A percentile compares a stretch with the other conserved stretches of the same genome.
These are phyloP conservation scores for Cyclophora punctaria DNA, from an alignment of 2,888 invertebrate genomes.

Conservation along the genomic window DNA sequence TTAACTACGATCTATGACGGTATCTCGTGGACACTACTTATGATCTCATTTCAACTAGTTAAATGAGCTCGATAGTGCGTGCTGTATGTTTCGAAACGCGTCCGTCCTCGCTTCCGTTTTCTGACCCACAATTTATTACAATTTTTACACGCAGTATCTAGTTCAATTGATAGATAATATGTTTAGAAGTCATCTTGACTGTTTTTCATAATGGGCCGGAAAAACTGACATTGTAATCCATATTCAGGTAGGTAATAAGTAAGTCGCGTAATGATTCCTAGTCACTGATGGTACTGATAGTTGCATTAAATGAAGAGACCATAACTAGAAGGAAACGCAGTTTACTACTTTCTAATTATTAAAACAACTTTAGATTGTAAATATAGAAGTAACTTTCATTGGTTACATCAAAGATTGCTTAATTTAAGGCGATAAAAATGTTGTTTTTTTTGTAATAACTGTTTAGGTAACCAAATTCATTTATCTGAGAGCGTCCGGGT, in stretches of 20 bases:
- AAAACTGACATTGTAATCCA: too few relatives aligned
- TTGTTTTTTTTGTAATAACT: constrained; percentile 15
- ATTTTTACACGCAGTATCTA: constrained; percentile 27
- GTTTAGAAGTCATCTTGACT: too few relatives aligned
- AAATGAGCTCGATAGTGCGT: constrained; percentile 61
- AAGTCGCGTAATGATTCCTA: too few relatives aligned
- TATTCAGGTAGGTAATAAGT: too few relatives aligned
- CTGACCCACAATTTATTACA: constrained; percentile 49
- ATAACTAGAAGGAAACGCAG: too few relatives aligned
- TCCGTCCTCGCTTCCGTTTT: constrained; percentile 60
- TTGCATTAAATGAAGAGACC: too few relatives aligned
- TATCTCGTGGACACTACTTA: constrained; percentile 45
- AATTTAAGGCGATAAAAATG: constrained; percentile 6
- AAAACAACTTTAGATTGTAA: constrained; percentile 5
- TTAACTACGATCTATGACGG: constrained; percentile 2
- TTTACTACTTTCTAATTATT: background rate
- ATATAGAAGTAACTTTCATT: constrained; percentile 2
- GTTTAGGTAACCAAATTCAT: constrained; percentile 40
- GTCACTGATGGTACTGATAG: too few relatives aligned
- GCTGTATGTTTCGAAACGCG: constrained; percentile 59
- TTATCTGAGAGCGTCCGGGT: constrained; percentile 60
- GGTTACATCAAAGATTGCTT: constrained; percentile 6
- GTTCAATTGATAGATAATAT: background rate
- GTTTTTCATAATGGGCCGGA: too few relatives aligned
- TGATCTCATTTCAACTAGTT: constrained; percentile 41